Evolutionary conservation across 23 tunicate genomes (phyloP), one percentile per base, ranked within the genome.

Genomic region (Halocynthia roretzi): DNA sequence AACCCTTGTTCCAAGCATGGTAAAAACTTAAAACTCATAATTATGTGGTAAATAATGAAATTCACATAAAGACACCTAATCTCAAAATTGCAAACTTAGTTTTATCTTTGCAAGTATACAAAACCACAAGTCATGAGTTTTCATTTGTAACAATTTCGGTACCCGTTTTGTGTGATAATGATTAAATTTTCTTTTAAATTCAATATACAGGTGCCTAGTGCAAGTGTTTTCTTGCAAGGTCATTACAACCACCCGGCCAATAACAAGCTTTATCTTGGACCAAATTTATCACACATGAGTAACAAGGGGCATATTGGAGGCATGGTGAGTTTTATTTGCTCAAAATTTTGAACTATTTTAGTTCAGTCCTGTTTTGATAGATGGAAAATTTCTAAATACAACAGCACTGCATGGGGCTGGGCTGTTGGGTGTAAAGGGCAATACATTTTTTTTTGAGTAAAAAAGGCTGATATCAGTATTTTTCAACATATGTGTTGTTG

Each of bases 241-340:
- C 87, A 92, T 44, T 92, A 81, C 60, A 82, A 81, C 53, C 98
- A 92, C 63, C 98, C 98, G 9, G 98, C 92, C 12, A 87, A 81
- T 61, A 92, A 81, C 50, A 92, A 85, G 71, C 82, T 92, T 10
- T 68, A 67, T 49, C 67, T 92, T 55, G 98, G 98, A 7, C 90
- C 84, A n/a, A 89, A 89, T 68, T 56, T 88, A n/a, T 86, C 92
- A 6, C 84, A 80, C 12, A 67, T 62, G 56, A 82, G 86, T 7
- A 75, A 77, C 68, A 74, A 74, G 62, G 31, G 64, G 19, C 78
- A 74, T 56, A 31, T 31, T 31, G 44, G 44, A 31, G 44, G 44
- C 44, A 31, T 31, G 44, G 44, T 31, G 44, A 31, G 44, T 31
- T 31, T 31, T 31, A 31, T 31, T 31, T 31, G 44, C 44, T 31